Evolutionary conservation across 1,140 invertebrate genomes (phyloP).

Genomic region (Drosophila carrolli): DNA sequence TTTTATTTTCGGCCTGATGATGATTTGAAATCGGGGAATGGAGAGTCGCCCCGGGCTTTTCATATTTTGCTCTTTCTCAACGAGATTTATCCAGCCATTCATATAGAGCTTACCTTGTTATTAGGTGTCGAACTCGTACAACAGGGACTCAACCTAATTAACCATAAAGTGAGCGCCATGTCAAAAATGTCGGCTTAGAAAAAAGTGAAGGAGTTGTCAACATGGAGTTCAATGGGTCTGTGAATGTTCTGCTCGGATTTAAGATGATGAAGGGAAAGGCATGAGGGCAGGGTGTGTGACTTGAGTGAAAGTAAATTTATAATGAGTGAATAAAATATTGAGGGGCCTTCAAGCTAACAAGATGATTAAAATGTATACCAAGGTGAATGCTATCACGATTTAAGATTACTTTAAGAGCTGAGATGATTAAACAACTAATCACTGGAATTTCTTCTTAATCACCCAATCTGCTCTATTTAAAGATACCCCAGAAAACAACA

Average conservation of each 20-base stretch:
- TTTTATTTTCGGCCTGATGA: constrained; percentile 19
- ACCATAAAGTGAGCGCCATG: constrained; percentile 75
- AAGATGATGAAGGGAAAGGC: not conserved
- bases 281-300: not conserved
- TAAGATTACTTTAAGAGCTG: too few relatives aligned
- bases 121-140: constrained; percentile 77
- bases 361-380: not conserved
- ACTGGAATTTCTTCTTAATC: too few relatives aligned
- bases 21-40: constrained; percentile 39
- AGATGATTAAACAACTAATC: too few relatives aligned
- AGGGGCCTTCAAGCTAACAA: not conserved
- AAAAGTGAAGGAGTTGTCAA: constrained; percentile 31
- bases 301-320: constrained; percentile 17
- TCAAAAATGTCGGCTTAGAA: constrained; percentile 75
- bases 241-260: constrained; percentile 31
- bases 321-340: not conserved
- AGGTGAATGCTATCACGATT: too few relatives aligned
- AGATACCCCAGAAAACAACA: not conserved
- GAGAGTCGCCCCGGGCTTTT: constrained; percentile 13
- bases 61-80: constrained; percentile 17
- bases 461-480: too few relatives aligned
- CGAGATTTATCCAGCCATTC: constrained; percentile 27
- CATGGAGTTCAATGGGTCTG: constrained; percentile 8
- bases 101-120: constrained; percentile 44
- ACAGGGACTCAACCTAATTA: constrained; percentile 79